Evolutionary conservation across 2,888 invertebrate genomes (phyloP), one percentile per base, ranked within the genome.

Genomic region (Chorisops tibialis): DNA sequence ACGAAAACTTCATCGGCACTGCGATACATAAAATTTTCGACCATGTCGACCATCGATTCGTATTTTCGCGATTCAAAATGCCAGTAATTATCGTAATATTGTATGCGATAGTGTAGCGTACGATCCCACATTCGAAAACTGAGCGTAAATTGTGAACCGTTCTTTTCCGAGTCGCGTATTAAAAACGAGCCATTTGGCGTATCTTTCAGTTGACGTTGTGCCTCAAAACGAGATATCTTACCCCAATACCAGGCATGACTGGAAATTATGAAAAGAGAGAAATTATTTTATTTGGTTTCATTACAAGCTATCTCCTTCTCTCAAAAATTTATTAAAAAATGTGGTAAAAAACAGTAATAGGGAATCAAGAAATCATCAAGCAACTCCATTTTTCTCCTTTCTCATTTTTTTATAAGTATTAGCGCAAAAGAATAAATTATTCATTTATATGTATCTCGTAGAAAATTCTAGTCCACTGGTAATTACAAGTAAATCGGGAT

Each of bases 211-310:
- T 85, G 85, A 60, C 83, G 81, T 73, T 90, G 88, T 0, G 91
- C 89, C 73, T 88, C 87, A 38, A 82, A 81, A 66, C 87, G 82
- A 1, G 86, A 83, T 67, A 91, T 83, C 56, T 89, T 86, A 14
- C 91, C 91, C 91, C 91, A 92, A 74, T 91, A 91, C 90, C 91
- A 91, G 43, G 85, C 86, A 72, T 81, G 75, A 56, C 77, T 77
- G 67, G 12, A 69, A 69, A 43, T 7, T 38, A 52, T 62, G 2
- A 14, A 39, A 39, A 14, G 39, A 35, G 11, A 9, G 11, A 35
- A 35, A 35, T 35, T n/a, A n/a, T 30, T 30, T 30, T 30, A 30
- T 30, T n/a, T n/a, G n/a, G n/a, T n/a, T n/a, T n/a, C n/a, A n/a
- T n/a, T n/a, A n/a, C n/a, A n/a, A n/a, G n/a, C n/a, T n/a, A n/a